phyloP scores from a whole-genome alignment of 2,797 vertebrate species.

The Fringilla coelebs region DNA sequence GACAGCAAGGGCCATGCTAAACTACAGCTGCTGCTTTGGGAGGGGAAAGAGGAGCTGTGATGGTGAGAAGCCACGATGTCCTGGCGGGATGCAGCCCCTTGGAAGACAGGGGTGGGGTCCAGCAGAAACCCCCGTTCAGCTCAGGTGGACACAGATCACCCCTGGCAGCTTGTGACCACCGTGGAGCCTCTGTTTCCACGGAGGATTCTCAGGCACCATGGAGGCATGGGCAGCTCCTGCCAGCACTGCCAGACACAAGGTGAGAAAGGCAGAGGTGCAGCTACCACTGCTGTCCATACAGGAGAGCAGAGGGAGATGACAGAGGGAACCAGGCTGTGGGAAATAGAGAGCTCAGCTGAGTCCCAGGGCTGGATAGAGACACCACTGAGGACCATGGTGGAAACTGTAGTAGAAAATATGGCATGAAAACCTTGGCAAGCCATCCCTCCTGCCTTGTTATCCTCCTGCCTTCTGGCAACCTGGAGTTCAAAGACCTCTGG shows the following conservation, averaged over 20 bases:
- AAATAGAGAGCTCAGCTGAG: neutral
- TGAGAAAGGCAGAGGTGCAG: neutral
- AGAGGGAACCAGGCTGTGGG: neutral
- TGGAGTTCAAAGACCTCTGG: slow-evolving; percentile 48
- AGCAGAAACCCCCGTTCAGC: neutral
- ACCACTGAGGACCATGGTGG: neutral
- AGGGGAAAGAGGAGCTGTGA: neutral
- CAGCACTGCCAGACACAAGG: neutral
- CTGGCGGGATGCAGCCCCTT: neutral
- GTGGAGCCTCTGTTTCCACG: neutral
- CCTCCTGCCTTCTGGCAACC: slow-evolving; percentile 52
- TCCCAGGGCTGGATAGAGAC: neutral
- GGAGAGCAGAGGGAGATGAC: neutral
- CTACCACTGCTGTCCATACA: fast-evolving
- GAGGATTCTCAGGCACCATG: fast-evolving
- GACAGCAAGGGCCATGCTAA: neutral
- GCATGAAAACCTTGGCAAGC: neutral
- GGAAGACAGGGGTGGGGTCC: neutral
- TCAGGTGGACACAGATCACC: neutral
- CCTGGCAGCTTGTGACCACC: neutral
- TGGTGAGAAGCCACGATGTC: fast-evolving
- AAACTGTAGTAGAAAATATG: neutral
- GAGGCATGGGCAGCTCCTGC: neutral
- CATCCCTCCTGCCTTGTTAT: slow-evolving; percentile 13
- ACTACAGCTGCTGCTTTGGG: neutral